Evolutionary conservation across 2,888 invertebrate genomes (phyloP), one percentile per base, ranked within the genome.

Genomic region (Leptura quadrifasciata): DNA sequence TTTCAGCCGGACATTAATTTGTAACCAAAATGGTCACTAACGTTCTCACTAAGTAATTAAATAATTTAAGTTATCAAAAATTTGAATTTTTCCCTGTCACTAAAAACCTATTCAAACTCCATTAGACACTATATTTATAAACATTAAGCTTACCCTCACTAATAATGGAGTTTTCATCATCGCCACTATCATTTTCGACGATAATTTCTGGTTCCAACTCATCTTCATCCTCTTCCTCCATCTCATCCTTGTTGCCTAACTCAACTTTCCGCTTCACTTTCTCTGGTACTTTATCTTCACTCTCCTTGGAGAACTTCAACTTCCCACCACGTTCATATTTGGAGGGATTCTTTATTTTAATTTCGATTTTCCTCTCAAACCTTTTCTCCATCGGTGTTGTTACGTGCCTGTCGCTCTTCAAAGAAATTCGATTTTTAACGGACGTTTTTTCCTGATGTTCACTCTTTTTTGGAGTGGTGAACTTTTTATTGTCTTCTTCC

Each of bases 261-360:
- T 85, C 85, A 8, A 85, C 83, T 55, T 83, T 84, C 69, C 85
- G 79, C 24, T 72, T 68, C n/a, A 75, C 58, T 74, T 76, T 76
- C 52, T 64, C 78, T 60, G 69, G 61, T 18, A 21, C 47, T 21
- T 73, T 74, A 18, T 75, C 65, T 9, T 79, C 80, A 6, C n/a
- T 39, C 27, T 75, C 60, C 57, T 78, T 80, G 9, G 21, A 58
- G 15, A 47, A 35, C 72, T 78, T 81, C 0, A 21, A 47, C 60
- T 81, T 79, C 6, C 73, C 75, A n/a, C 60, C 76, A 69, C 81
- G 81, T 74, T 86, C 84, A 70, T 88, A 88, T 73, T 89, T 88
- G 0, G 86, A 81, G 0, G 88, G 88, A 82, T 88, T 88, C 70
- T 87, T 85, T 15, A 88, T 88, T 79, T 87, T 88, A 20, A 88